These are phyloP conservation scores for Sapajus apella DNA, from an alignment of 2,113 vertebrate genomes.

Conservation along the genomic window DNA sequence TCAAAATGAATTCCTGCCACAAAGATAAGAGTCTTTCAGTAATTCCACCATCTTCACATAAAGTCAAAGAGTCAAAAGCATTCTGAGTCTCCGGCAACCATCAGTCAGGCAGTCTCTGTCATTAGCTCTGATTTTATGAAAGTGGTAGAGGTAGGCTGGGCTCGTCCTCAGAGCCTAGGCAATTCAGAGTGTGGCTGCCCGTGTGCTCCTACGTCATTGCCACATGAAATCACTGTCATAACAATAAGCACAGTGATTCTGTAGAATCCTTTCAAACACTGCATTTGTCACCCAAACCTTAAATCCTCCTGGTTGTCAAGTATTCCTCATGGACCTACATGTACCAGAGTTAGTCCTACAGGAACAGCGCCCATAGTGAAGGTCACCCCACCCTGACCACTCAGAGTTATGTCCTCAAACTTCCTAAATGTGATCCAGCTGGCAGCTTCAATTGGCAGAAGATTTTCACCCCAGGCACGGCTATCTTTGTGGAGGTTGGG, in stretches of 20 bases:
- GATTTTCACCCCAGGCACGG: not conserved
- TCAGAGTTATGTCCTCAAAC: not conserved
- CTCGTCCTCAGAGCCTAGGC: not conserved
- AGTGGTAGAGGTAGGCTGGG: too few relatives aligned
- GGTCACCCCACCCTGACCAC: too few relatives aligned
- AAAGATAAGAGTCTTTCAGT: not conserved
- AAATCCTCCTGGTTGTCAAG: not conserved
- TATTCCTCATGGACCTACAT: not conserved
- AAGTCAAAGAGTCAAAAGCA: not conserved
- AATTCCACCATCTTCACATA: not conserved
- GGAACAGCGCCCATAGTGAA: not conserved
- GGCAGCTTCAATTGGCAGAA: not conserved
- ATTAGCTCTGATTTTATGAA: not conserved
- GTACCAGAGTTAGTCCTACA: accelerated
- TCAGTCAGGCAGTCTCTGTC: not conserved
- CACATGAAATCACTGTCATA: accelerated
- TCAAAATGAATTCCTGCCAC: not conserved
- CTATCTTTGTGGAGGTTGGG: not conserved
- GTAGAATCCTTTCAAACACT: too few relatives aligned
- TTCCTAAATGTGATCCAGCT: not conserved
- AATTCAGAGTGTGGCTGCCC: not conserved
- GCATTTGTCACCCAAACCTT: not conserved
- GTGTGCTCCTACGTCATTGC: accelerated
- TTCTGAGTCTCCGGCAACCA: not conserved
- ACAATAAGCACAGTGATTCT: too few relatives aligned